Base-by-base conservation (phyloP, 2,113 vertebrate genomes). In the Peromyscus polionotus region DNA sequence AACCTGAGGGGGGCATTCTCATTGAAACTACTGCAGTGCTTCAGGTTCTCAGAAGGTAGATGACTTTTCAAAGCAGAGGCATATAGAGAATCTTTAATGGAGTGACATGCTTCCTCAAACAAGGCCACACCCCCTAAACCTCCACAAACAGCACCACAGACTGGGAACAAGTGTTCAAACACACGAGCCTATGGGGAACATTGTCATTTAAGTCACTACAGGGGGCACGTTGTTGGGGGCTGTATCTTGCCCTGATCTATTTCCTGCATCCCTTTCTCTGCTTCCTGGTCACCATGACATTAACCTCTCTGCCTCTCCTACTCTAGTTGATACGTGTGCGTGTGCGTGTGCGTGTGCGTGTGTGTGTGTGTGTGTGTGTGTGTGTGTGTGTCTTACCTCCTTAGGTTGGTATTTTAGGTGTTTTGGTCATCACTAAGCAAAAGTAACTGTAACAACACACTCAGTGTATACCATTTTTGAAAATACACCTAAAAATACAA, bases 61-160 rank as follows among this genome's bases (percentile, higher is more conserved):
- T 42, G 91, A 20, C 33, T 77, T 97, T 94, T 83, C 51, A 93
- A 96, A 96, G 24, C 2, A 68, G 48, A 77, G 11, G 6, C 42
- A 33, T 63, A 63, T 63, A 63, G 61, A 63, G 68, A 36, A 8
- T 51, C 51, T 51, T 51, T 51, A 51, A 51, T 75, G n/a, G 24
- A 20, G 20, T 20, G 72, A 22, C 72, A 42, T 42, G 42, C n/a
- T 75, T 75, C n/a, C 19, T 22, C n/a, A 3, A 22, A 42, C n/a
- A 22, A 39, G n/a, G 70, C n/a, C n/a, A 42, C 39, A 73, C n/a
- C n/a, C 4, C 0, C 19, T 20, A 39, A 39, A 73, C n/a, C 8
- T 39, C 70, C 70, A 39, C 70, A 39, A 39, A 22, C 70, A 73
- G n/a, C n/a, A 36, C n/a, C 8, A 0, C 7, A n/a, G 19, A n/a